phyloP scores from a whole-genome alignment of 2,888 invertebrate species.

The Dasypolia templi region DNA sequence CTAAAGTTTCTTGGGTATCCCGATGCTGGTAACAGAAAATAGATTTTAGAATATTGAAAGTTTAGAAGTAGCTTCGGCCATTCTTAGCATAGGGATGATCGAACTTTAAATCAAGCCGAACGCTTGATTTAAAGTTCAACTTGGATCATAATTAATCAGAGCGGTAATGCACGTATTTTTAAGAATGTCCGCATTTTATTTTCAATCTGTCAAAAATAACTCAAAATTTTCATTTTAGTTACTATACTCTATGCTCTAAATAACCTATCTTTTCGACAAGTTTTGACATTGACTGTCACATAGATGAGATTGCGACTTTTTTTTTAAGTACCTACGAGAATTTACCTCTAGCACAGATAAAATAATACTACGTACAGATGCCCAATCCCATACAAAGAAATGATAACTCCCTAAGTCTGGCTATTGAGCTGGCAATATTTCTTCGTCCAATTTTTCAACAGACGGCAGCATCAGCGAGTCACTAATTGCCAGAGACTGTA shows the following conservation, averaged over 20 bases:
- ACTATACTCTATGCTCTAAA: too few species aligned
- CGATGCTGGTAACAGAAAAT: slow-evolving; percentile 92
- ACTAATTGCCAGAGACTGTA: too few species aligned
- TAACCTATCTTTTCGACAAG: not conserved
- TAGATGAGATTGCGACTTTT: not conserved
- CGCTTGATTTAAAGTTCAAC: not conserved
- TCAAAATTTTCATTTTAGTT: too few species aligned
- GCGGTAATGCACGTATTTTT: not conserved
- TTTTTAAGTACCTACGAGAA: not conserved
- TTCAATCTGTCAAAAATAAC: not conserved
- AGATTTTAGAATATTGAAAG: not conserved
- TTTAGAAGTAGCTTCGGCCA: not conserved
- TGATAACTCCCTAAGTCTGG: too few species aligned
- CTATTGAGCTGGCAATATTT: too few species aligned
- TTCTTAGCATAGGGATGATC: not conserved
- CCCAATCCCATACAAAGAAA: too few species aligned
- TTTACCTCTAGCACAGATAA: not conserved
- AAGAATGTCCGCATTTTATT: not conserved
- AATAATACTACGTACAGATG: too few species aligned
- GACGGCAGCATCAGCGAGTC: too few species aligned
- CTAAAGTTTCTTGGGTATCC: slow-evolving; percentile 99
- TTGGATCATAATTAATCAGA: not conserved
- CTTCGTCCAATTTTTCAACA: too few species aligned
- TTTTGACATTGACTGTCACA: not conserved
- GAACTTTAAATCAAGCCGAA: too few species aligned